Percentiles rank a stretch among this genome's conserved stretches.
These are phyloP conservation scores for Crambe crambe DNA, from an alignment of 37 sponge, comb jelly and placozoan species.

Conservation along the genomic window DNA sequence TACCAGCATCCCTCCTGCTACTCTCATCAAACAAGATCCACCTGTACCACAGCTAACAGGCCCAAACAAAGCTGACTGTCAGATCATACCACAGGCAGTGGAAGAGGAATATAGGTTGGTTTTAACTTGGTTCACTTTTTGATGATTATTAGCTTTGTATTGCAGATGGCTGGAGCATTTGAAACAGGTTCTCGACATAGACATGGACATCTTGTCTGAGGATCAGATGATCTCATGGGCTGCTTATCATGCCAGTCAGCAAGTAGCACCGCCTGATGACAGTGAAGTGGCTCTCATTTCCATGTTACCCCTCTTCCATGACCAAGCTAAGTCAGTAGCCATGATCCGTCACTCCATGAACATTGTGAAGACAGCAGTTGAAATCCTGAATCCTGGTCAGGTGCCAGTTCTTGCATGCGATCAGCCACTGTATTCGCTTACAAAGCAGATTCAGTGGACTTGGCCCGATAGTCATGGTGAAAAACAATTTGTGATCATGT, in stretches of 20 bases:
- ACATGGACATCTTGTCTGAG: neutral
- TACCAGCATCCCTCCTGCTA: no score
- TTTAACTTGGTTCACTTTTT: neutral
- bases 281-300: neutral
- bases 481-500: no score
- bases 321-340: constrained; percentile 32
- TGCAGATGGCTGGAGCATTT: no score
- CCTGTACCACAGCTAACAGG: neutral
- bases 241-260: constrained; percentile 43
- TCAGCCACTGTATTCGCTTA: constrained; percentile 29
- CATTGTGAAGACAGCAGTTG: constrained; percentile 44
- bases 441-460: no score
- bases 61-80: constrained; percentile 4
- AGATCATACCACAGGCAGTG: constrained; percentile 10
- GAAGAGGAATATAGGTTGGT: neutral
- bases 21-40: neutral
- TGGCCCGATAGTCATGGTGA: constrained; percentile 28
- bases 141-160: constrained; percentile 9
- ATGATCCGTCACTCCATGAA: constrained; percentile 45
- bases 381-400: constrained; percentile 40
- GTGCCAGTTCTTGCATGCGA: constrained; percentile 45
- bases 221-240: constrained; percentile 22
- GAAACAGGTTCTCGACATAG: neutral
- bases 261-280: neutral
- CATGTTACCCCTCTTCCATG: constrained; percentile 20